These are phyloP conservation scores for Cygnus buccinator DNA, from an alignment of 2,113 vertebrate species.

Conservation along the genomic window DNA sequence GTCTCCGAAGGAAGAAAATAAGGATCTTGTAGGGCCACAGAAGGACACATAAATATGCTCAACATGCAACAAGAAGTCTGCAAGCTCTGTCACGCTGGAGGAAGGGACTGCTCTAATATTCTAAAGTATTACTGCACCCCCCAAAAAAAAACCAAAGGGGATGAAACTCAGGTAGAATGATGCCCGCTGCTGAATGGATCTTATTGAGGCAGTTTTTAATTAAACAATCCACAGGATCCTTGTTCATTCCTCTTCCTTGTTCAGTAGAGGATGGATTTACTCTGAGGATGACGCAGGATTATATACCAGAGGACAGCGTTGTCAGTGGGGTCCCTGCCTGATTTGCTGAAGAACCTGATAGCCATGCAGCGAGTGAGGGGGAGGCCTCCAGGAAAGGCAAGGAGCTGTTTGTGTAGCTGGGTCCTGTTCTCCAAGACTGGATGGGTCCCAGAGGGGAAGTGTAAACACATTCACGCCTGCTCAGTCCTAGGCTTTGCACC, in stretches of 20 bases:
- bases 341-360: not conserved
- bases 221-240: not conserved
- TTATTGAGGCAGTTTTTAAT: not conserved
- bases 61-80: not conserved
- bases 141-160: not conserved
- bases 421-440: not conserved
- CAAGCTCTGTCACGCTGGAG: not conserved
- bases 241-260: not conserved
- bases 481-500: not conserved
- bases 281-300: not conserved
- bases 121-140: not conserved
- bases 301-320: accelerated
- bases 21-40: not conserved
- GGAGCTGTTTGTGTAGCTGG: not conserved
- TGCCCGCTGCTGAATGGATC: not conserved
- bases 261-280: not conserved
- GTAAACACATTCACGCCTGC: not conserved
- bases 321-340: not conserved
- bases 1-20: not conserved
- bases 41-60: not conserved
- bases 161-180: not conserved
- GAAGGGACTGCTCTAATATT: not conserved
- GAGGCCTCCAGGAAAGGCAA: not conserved
- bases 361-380: not conserved
- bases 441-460: not conserved